Evolutionary conservation across 2,888 invertebrate genomes (phyloP), one percentile per base, ranked within the genome.

Genomic region (Ornithoptera alexandrae): DNA sequence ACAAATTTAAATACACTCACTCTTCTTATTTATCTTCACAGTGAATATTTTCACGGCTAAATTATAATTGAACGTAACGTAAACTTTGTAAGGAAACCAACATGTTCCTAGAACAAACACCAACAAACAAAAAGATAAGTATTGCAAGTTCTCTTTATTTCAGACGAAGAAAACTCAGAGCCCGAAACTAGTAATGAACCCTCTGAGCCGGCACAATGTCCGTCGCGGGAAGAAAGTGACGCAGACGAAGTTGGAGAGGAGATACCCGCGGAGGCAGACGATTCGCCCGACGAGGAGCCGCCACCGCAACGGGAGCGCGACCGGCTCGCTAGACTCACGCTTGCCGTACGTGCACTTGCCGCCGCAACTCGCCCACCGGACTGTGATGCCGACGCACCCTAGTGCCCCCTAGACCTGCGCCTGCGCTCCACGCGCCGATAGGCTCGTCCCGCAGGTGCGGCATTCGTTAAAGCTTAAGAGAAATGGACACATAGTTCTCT

Each of bases 161-260:
- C 12, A 62, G 88, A 87, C 53, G 89, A 88, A 58, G 88, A 87
- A 46, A 78, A 69, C 17, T 83, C 85, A 0, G 87, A 85, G 69
- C 78, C 81, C 30, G 89, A 86, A 67, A 73, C 75, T 70, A 72
- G 62, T 62, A 73, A 73, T 59, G 81, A 73, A 65, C 42, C 79
- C 39, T 36, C 75, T 42, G 78, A 75, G 69, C 76, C 77, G 65
- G 74, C 76, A 46, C 82, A 81, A 24, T 83, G 84, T 71, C 82
- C 79, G 73, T 82, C 85, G 72, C 82, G 82, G 17, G 82, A 82
- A 46, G 85, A 81, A 74, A 85, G 84, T 79, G 84, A 84, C 72
- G 80, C 80, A 50, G 85, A 84, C 71, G 87, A 85, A 74, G 77
- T 76, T 22, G 83, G 81, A 72, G 78, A 76, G 42, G 66, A 82